Base-by-base conservation (phyloP, 1,140 invertebrate genomes). In the Dendrolimus punctatus region DNA sequence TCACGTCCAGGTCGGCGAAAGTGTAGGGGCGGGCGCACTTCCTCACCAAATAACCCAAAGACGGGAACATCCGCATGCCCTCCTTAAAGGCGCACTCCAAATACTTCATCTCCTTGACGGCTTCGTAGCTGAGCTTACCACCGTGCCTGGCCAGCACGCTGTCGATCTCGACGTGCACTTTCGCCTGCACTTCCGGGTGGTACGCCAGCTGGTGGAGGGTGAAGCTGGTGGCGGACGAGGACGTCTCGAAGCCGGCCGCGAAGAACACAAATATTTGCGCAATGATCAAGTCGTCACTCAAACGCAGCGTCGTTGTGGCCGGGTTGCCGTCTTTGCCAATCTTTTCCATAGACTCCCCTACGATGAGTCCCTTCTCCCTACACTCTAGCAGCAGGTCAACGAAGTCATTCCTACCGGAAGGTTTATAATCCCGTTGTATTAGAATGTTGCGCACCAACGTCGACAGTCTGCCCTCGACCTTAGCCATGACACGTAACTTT, bases 231-330 rank as follows among this genome's bases (percentile, higher is more conserved):
- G 88, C 67, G 5, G 79, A 86, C 0, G 90, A 87, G 0, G 90
- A 90, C 0, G 91, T 91, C 46, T 93, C 91, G 67, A 91, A 84
- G 50, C 67, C 70, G 7, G 88, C 90, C 4, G 90, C 55, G 40
- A 91, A 87, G 67, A 91, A 91, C 8, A 90, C 59, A 39, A 90
- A 79, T 6, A 85, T 77, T 60, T 91, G 89, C 8, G 88, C 87
- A 4, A 79, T 67, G 9, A 90, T 66, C 5, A 74, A 37, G 2
- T 56, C 49, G 0, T 71, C 64, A 6, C 59, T 61, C 40, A 80
- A 42, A 40, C 76, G 64, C 36, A 76, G 10, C 4, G 59, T 57
- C 1, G 62, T 51, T 0, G 39, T 8, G 8, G 58, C 59, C 5
- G 58, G 53, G 6, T 36, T 61, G 4, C 67, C 66, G n/a, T 60